Percentiles rank a stretch among this genome's conserved stretches.
Conservation (phyloP, 2,113 vertebrate genomes). For the Anguilla rostrata region DNA sequence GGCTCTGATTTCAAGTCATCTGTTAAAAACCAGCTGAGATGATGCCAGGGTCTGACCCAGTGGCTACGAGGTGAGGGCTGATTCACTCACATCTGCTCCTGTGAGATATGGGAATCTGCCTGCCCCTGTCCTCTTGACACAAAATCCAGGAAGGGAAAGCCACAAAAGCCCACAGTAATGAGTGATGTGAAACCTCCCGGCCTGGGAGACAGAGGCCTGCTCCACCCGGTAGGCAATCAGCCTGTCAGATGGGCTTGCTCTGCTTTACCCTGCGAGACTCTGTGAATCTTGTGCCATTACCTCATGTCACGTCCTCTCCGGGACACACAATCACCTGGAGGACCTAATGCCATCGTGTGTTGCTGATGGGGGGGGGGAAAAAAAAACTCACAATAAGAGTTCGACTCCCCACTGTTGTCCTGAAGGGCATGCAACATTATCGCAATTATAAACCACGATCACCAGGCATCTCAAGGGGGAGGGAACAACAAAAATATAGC, state of each 20-base stretch:
- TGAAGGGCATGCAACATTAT: neutral
- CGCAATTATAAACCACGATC: neutral
- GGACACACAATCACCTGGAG: neutral
- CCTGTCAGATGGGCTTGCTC: neutral
- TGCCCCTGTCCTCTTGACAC: neutral
- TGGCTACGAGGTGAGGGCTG: neutral
- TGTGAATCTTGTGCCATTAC: neutral
- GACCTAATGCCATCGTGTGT: neutral
- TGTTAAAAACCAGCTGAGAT: neutral
- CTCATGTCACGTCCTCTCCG: neutral
- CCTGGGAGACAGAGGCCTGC: neutral
- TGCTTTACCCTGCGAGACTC: neutral
- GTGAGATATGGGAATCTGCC: neutral
- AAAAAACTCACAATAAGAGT: neutral
- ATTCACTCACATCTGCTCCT: neutral
- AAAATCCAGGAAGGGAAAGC: neutral
- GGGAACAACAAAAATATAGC: neutral
- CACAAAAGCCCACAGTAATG: neutral
- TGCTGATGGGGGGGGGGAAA: neutral
- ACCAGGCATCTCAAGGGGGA: neutral
- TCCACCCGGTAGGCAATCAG: neutral
- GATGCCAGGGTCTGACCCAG: neutral
- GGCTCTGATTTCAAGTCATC: neutral
- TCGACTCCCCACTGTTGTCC: neutral
- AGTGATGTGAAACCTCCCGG: neutral